Percentiles rank a stretch among this genome's conserved stretches.
Conservation (phyloP, 2,888 invertebrate genomes). For the Eupithecia exiguata region DNA sequence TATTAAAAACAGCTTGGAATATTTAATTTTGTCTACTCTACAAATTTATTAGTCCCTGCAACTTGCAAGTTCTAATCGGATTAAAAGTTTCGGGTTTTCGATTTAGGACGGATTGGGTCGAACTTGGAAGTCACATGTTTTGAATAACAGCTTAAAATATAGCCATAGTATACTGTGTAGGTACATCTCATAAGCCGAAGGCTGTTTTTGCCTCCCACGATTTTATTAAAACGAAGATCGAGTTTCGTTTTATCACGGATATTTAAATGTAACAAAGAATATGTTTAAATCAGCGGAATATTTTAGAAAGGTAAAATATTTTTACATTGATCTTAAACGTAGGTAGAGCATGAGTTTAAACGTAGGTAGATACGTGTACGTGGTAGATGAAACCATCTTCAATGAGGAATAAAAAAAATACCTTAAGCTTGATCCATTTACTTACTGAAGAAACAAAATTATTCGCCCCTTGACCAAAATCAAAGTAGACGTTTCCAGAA, state of each 20-base stretch:
- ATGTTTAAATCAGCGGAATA: neutral
- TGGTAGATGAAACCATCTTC: neutral
- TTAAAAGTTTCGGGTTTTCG: conserved; percentile 53
- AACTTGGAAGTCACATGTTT: conserved; percentile 17
- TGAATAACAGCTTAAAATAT: neutral
- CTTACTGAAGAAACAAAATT: neutral
- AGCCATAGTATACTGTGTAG: neutral
- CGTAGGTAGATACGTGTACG: too few relatives aligned
- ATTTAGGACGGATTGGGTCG: conserved; percentile 27
- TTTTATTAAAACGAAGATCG: conserved; percentile 19
- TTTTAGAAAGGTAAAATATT: neutral
- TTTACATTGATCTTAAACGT: neutral
- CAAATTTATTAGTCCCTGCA: conserved; percentile 37
- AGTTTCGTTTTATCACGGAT: conserved; percentile 16
- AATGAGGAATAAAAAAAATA: neutral
- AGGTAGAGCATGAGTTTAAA: neutral
- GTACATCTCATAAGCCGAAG: neutral
- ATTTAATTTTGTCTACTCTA: too few relatives aligned
- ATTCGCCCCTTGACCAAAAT: neutral
- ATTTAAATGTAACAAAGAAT: conserved; percentile 1
- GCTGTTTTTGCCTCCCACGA: conserved; percentile 28
- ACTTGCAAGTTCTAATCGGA: conserved; percentile 60
- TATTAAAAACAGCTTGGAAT: neutral
- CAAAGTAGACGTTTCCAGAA: conserved; percentile 5
- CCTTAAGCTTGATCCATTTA: neutral